Base-by-base conservation (phyloP, 2,797 vertebrate species). In the Sebastes trivittatus region DNA sequence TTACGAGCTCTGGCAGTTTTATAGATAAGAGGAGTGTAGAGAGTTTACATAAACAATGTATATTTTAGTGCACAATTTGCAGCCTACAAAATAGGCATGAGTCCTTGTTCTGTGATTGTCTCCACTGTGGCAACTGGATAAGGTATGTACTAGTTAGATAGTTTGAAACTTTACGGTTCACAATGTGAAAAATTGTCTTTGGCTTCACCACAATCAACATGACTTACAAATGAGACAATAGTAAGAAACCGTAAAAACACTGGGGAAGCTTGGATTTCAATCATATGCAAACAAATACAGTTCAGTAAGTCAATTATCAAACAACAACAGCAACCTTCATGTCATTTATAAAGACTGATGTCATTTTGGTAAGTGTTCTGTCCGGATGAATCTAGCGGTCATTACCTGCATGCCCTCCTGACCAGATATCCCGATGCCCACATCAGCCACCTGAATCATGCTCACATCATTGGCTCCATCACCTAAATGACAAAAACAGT, bases 391-490 rank as follows among this genome's bases (percentile, higher is more conserved):
- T 52, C 18, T 11, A 18, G 23, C 7, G 23, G 16, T 72, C 7
- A 10, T 25, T 94, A 99, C 98, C 97, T 99, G 98, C 98, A 99
- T 97, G 90, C 98, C 98, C 94, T 99, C 98, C 92, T 99, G 97
- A 64, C 98, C 98, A 0, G 95, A 98, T 86, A 99, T 97, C 54
- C 98, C 98, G 27, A 99, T 88, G 63, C 98, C 98, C 46, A 95
- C 93, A 78, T 99, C 96, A 58, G 98, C 98, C 83, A 96, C 94
- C 74, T 99, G 98, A 87, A 99, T 99, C 98, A 99, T 99, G 87
- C 98, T 98, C 32, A 99, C 98, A 38, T 99, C 98, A 70, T 99
- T 99, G 87, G 98, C 98, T 72, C 98, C 98, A 68, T 99, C 98
- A 89, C 98, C 98, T 99, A 74, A 23, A 73, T 6, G 4, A 20